Evolutionary conservation across 2,113 vertebrate species (phyloP), one percentile per base, ranked within the genome.

Genomic region (Chamaea fasciata): DNA sequence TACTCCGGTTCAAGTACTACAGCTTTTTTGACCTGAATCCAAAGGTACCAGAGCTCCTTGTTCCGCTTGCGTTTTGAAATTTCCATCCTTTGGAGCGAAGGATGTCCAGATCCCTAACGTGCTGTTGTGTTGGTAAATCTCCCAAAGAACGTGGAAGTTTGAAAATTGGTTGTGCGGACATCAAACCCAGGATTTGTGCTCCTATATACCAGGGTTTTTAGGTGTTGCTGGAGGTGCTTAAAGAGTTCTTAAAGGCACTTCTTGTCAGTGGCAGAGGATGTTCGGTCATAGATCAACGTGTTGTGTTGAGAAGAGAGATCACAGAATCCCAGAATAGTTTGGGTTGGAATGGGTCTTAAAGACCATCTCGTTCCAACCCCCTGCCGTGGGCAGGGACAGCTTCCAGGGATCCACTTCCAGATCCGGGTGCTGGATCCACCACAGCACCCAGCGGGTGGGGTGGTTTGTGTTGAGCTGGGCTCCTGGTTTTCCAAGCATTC

Each of bases 11-110:
- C 98, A 99, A 99, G 97, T 99, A 99, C 94, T 98, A 99, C 98
- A 99, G 99, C 97, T 99, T 99, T 98, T 99, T 99, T 97, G 99
- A 99, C 98, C 99, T 99, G 97, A 99, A 99, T 97, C 99, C 99
- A 77, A 99, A 99, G 99, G 99, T 99, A 98, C 60, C 60, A 33
- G 13, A 97, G 75, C 84, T 83, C 15, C 83, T 87, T 42, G 31
- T 86, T 77, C 88, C 2, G 2, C 28, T 67, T 15, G 6, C 6
- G 8, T 42, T 75, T 69, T n/a, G 30, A 21, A 30, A 41, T 56
- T 49, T 7, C 20, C 30, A 5, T 75, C 50, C 60, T 20, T 79
- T 15, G 28, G 50, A 64, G 81, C 4, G 2, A 30, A 67, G 63
- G 69, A 3, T 28, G 17, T 33, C 15, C 27, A 8, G 50, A 1